Percentiles rank a stretch among this genome's conserved stretches.
Evolutionary conservation across 2,113 vertebrate species (phyloP).

Genomic region (Acinonyx jubatus): DNA sequence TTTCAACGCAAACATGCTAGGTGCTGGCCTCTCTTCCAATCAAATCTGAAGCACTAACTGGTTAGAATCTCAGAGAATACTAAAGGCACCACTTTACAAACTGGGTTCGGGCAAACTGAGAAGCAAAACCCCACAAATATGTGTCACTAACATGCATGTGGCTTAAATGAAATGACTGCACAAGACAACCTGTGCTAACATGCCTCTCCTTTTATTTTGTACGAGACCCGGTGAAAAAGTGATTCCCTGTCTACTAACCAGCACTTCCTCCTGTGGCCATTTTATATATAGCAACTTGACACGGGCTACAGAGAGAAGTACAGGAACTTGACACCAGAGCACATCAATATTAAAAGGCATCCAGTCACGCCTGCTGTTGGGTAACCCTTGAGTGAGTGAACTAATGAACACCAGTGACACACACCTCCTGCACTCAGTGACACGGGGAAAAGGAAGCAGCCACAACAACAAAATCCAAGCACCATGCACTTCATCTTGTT

Average conservation of each 20-base stretch:
- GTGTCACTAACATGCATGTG: not conserved
- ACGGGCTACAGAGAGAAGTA: not conserved
- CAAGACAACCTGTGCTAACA: not conserved
- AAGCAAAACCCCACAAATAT: not conserved
- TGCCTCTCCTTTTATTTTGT: not conserved
- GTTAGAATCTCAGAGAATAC: not conserved
- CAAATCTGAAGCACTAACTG: not conserved
- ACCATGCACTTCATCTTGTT: not conserved
- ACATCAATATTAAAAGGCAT: constrained; percentile 32
- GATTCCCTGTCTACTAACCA: constrained; percentile 19
- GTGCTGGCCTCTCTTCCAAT: not conserved
- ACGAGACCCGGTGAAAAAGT: constrained; percentile 16
- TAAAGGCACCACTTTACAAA: constrained; percentile 25
- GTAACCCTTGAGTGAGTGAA: not conserved
- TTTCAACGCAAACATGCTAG: not conserved
- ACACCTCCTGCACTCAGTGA: not conserved
- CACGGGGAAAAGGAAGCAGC: not conserved
- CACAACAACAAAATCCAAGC: constrained; percentile 23
- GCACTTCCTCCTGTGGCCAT: constrained; percentile 8
- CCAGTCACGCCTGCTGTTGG: not conserved
- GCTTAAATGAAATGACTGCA: not conserved
- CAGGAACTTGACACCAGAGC: constrained; percentile 32
- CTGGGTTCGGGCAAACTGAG: not conserved
- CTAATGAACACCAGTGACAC: not conserved
- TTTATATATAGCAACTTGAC: constrained; percentile 19